These are phyloP conservation scores for Hydrolagus colliei DNA, from an alignment of 2,797 vertebrate species.

Conservation along the genomic window DNA sequence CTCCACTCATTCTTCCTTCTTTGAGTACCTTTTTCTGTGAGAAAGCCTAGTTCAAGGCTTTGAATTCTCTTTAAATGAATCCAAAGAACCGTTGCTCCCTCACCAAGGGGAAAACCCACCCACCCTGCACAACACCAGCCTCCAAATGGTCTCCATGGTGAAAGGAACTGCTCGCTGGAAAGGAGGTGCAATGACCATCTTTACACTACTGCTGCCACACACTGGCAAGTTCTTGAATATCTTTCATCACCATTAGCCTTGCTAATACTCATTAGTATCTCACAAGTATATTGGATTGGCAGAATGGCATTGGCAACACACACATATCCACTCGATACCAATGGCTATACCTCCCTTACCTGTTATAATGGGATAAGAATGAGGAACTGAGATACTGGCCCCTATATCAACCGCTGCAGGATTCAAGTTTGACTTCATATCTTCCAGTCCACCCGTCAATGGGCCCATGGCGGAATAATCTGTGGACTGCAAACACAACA, in stretches of 20 bases:
- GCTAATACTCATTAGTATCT: too few relatives aligned
- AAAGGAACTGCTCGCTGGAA: background rate
- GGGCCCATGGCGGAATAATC: slow-evolving; percentile 95
- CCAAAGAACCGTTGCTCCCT: too few relatives aligned
- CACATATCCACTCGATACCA: background rate
- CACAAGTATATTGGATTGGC: too few relatives aligned
- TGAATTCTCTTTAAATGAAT: too few relatives aligned
- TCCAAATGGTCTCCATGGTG: background rate
- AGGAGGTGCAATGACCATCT: background rate
- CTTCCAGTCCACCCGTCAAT: slow-evolving; percentile 85
- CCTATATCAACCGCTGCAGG: slow-evolving; percentile 79
- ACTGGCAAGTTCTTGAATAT: background rate
- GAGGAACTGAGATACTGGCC: slow-evolving; percentile 76
- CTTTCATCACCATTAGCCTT: too few relatives aligned
- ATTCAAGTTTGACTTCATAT: slow-evolving; percentile 90
- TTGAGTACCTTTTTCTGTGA: too few relatives aligned
- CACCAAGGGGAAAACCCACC: too few relatives aligned
- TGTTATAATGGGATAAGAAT: slow-evolving; percentile 89
- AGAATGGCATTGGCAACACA: background rate
- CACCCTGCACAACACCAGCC: background rate
- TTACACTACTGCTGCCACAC: background rate
- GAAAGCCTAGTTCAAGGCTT: too few relatives aligned
- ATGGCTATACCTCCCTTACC: slow-evolving; percentile 56
- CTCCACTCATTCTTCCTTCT: too few relatives aligned
- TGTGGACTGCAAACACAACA: slow-evolving; percentile 64